Evolutionary conservation across 2,888 invertebrate genomes (phyloP), one percentile per base, ranked within the genome.

Genomic region (Pycnomerus fuliginosus): DNA sequence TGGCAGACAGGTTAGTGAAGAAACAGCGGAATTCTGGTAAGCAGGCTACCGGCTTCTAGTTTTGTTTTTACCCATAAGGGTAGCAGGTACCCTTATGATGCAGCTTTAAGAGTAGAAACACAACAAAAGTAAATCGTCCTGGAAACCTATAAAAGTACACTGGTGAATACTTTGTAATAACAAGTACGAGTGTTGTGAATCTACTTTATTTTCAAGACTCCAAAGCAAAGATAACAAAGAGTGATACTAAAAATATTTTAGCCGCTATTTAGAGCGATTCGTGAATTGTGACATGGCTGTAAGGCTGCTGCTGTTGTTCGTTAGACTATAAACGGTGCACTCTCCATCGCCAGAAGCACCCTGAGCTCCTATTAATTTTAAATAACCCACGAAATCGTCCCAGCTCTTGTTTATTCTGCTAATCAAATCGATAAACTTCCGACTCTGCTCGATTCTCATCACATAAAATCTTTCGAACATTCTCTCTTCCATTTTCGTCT

Each of bases 391-490:
- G 22, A 43, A 43, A 32, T 31, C 27, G n/a, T 36, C 31, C 43
- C 37, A 43, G 14, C 37, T 36, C 22, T 37, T 31, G 14, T 37
- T 32, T 22, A 43, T 32, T 32, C 15, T 43, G 16, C 7, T 32
- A 25, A 31, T 25, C 29, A 43, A 27, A 3, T 43, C 43, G 12
- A 37, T 43, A 32, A 43, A 43, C 14, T 32, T 43, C 27, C 32
- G 20, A 32, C 43, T 43, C 12, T 43, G 37, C 11, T 37, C 43
- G 10, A 43, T 32, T 11, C 43, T 30, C 37, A 43, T 32, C 25
- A 37, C 7, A 27, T 43, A 43, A 11, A 43, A 43, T 11, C 15
- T 24, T 25, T 43, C 43, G 16, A 37, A 43, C 36, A 43, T 36
- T 22, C 32, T 43, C 27, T 37, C 43, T 20, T 43, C 43, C 3